Conservation (phyloP, 64 coral and sea anemone species). For the Dendrophyllia cribrosa region DNA sequence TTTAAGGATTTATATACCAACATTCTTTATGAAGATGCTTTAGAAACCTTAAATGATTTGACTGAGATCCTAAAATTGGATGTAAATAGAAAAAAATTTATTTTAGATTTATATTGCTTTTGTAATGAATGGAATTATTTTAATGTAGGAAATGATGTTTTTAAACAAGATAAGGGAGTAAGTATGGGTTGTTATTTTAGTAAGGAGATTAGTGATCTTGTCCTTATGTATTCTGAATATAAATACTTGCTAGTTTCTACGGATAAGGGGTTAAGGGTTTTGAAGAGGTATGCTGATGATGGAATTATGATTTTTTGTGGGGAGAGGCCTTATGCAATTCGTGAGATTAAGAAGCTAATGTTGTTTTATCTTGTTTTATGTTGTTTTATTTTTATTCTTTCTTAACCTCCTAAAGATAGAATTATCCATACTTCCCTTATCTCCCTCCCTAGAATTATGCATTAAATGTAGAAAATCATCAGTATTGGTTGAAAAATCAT, state of each 20-base stretch:
- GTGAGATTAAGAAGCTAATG: background rate
- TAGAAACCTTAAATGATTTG: too few species aligned
- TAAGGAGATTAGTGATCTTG: conserved; percentile 23
- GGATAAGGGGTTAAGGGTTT: background rate
- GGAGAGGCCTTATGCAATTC: too few species aligned
- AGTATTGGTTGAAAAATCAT: too few species aligned
- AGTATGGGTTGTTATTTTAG: conserved; percentile 8
- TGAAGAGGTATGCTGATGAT: background rate
- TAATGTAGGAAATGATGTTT: too few species aligned
- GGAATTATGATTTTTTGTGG: background rate
- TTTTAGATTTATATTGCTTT: background rate
- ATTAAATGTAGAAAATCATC: too few species aligned
- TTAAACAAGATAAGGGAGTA: too few species aligned
- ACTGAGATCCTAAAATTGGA: too few species aligned
- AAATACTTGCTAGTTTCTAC: background rate
- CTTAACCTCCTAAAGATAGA: too few species aligned
- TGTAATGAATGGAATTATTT: background rate
- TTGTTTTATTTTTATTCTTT: too few species aligned
- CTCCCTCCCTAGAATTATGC: too few species aligned
- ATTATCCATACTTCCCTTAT: too few species aligned
- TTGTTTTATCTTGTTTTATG: background rate
- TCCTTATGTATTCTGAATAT: background rate
- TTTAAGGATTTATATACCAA: conserved; percentile 53
- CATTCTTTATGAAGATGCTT: background rate
- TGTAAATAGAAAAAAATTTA: background rate